Percentiles rank a stretch among this genome's conserved stretches.
These are phyloP conservation scores for Pemphigus obesinymphae DNA, from an alignment of 1,140 invertebrate species.

Conservation along the genomic window DNA sequence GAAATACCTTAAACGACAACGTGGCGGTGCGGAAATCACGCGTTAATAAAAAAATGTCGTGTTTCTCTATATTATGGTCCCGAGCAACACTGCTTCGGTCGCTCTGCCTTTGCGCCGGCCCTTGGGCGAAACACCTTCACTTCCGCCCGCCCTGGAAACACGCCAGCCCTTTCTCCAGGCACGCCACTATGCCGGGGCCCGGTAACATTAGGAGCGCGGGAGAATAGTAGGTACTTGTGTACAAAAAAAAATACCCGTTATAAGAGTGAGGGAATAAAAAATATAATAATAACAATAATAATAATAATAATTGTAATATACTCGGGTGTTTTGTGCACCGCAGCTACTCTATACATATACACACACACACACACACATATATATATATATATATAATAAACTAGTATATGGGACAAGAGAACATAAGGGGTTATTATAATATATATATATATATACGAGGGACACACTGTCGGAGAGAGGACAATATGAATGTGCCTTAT, in stretches of 20 bases:
- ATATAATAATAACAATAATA: background rate
- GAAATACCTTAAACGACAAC: too few relatives aligned
- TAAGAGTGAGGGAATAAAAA: background rate
- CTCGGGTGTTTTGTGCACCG: background rate
- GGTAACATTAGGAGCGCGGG: conserved; percentile 6
- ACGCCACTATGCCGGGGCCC: background rate
- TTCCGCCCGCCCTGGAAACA: too few relatives aligned
- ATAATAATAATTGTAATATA: conserved; percentile 1
- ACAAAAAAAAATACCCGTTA: background rate
- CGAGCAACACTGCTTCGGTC: too few relatives aligned
- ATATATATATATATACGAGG: background rate
- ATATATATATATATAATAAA: background rate
- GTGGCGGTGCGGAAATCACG: too few relatives aligned
- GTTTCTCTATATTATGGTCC: too few relatives aligned
- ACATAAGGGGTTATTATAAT: background rate
- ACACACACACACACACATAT: too few relatives aligned
- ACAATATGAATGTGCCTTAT: conserved; percentile 39
- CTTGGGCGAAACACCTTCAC: too few relatives aligned
- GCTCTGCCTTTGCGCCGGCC: too few relatives aligned
- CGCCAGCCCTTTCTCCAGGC: too few relatives aligned
- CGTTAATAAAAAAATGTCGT: too few relatives aligned
- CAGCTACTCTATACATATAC: too few relatives aligned
- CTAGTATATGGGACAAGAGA: background rate
- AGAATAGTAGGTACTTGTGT: background rate
- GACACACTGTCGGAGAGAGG: background rate